A percentile compares a stretch with the other conserved stretches of the same genome.
phyloP scores from a whole-genome alignment of 2,888 invertebrate species.

The Gryllus longicercus region DNA sequence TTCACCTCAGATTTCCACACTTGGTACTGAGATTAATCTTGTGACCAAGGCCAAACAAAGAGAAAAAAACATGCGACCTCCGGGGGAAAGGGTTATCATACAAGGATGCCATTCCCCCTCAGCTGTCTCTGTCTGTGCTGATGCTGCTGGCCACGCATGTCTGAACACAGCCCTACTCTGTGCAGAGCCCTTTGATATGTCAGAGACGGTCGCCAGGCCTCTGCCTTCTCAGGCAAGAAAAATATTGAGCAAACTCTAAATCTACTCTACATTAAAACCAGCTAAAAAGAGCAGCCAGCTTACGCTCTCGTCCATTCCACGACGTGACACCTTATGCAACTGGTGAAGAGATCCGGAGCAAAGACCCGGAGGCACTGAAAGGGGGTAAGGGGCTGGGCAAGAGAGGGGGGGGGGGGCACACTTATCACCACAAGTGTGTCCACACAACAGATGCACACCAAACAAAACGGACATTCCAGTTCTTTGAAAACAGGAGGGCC shows the following conservation, averaged over 20 bases:
- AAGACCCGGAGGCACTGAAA: too few species aligned
- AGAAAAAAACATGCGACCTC: neutral
- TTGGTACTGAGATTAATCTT: neutral
- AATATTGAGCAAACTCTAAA: slow-evolving; percentile 11
- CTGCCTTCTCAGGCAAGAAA: neutral
- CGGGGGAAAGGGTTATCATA: neutral
- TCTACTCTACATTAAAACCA: neutral
- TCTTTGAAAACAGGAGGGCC: too few species aligned
- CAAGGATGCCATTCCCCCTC: neutral
- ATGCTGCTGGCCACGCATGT: too few species aligned
- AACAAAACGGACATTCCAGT: too few species aligned
- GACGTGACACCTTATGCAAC: neutral
- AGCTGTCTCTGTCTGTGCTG: too few species aligned
- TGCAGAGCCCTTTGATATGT: neutral
- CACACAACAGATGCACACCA: too few species aligned
- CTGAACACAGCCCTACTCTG: too few species aligned
- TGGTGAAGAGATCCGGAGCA: too few species aligned
- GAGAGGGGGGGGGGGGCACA: too few species aligned
- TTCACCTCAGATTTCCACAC: neutral
- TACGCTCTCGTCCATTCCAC: neutral
- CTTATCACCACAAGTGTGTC: too few species aligned
- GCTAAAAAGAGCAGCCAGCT: neutral
- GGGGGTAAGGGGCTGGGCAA: too few species aligned
- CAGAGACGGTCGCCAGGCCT: neutral
- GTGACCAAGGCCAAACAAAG: neutral